These are phyloP conservation scores for Piezodorus guildinii DNA, from an alignment of 1,140 invertebrate genomes.

Conservation along the genomic window DNA sequence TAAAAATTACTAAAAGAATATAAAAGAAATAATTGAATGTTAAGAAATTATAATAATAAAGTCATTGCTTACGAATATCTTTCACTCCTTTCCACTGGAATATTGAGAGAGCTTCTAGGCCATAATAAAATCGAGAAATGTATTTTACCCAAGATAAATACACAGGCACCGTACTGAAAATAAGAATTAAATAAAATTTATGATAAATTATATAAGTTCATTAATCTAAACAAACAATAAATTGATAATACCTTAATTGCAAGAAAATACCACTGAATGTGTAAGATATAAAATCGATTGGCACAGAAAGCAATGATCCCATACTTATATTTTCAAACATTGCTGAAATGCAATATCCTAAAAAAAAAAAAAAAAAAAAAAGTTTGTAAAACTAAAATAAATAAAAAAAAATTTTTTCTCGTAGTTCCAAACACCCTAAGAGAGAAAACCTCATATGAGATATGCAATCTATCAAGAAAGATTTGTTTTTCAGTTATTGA, in stretches of 20 bases:
- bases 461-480: no score
- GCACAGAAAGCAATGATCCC: conserved; percentile 48
- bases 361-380: conserved; percentile 29
- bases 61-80: conserved; percentile 39
- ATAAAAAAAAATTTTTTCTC: background rate
- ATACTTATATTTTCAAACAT: conserved; percentile 50
- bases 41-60: no score
- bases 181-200: conserved; percentile 18
- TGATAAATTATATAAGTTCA: background rate
- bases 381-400: background rate
- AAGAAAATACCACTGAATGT: conserved; percentile 52
- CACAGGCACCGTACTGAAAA: conserved; percentile 33
- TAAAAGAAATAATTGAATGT: no score
- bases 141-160: conserved; percentile 46
- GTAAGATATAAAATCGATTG: conserved; percentile 48
- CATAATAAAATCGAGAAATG: conserved; percentile 54
- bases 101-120: conserved; percentile 52
- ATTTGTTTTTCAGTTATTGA: no score
- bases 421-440: no score
- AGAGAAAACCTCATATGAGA: no score
- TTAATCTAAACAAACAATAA: background rate
- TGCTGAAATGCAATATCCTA: conserved; percentile 50
- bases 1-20: no score
- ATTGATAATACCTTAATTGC: conserved; percentile 38
- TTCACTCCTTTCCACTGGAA: conserved; percentile 50